Conservation (phyloP, 2,113 vertebrate genomes). For the Neotoma lepida region DNA sequence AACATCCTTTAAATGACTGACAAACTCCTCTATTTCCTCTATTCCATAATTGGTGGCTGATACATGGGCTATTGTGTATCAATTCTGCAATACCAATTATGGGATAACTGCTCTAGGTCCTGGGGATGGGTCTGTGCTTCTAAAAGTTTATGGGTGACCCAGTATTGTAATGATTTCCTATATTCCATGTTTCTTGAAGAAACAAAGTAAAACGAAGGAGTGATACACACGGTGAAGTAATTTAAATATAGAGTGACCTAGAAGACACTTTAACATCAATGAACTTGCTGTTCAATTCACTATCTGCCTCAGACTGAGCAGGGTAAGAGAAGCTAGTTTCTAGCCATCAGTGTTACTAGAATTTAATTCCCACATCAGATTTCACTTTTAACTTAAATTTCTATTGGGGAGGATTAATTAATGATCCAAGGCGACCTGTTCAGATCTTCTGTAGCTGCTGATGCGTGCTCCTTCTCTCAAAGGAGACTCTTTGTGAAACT, state of each 20-base stretch:
- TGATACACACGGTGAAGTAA: not conserved
- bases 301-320: not conserved
- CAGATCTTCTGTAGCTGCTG: too few species aligned
- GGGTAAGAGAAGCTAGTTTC: not conserved
- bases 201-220: not conserved
- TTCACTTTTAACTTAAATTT: conserved; percentile 20
- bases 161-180: not conserved
- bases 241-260: not conserved
- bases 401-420: not conserved
- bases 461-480: not conserved
- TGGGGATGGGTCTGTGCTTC: not conserved
- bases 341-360: not conserved
- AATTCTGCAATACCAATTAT: not conserved
- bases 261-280: not conserved
- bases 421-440: not conserved
- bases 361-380: not conserved
- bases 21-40: not conserved
- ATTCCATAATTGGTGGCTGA: not conserved
- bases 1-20: not conserved
- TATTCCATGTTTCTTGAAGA: not conserved
- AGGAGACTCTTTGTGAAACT: not conserved
- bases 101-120: not conserved
- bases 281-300: not conserved
- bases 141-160: not conserved
- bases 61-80: not conserved